Conservation (phyloP, 2,888 invertebrate species). For the Coelogynopora nodosa region DNA sequence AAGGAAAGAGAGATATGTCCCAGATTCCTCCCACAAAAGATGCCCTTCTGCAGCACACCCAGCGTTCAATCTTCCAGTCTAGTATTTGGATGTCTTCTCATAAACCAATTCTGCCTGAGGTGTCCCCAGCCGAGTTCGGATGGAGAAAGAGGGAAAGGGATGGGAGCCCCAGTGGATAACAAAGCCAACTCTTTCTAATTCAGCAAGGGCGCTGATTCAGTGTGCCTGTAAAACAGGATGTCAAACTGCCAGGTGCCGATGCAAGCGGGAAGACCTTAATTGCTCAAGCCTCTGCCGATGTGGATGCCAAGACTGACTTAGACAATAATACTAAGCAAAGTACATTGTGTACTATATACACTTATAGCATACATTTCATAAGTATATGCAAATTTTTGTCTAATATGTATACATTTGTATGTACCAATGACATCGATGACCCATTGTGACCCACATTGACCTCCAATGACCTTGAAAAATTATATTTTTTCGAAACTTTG, state of each 20-base stretch:
- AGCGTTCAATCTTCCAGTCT: slow-evolving; percentile 10
- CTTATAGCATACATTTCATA: too few relatives aligned
- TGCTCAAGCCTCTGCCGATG: slow-evolving; percentile 19
- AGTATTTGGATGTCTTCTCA: not conserved
- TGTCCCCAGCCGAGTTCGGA: not conserved
- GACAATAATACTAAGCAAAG: not conserved
- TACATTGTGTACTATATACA: slow-evolving; percentile 24
- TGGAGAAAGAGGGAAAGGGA: not conserved
- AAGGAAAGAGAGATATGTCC: slow-evolving; percentile 21
- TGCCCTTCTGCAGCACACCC: slow-evolving; percentile 25
- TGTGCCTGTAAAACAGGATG: slow-evolving; percentile 12
- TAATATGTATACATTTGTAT: slow-evolving; percentile 21
- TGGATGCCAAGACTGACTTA: not conserved
- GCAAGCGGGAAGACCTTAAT: slow-evolving; percentile 7
- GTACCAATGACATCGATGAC: too few relatives aligned
- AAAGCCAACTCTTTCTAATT: slow-evolving; percentile 12
- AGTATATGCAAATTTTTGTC: not conserved
- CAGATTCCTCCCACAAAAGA: slow-evolving; percentile 31
- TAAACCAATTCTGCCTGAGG: slow-evolving; percentile 23
- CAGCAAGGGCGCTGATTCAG: slow-evolving; percentile 14
- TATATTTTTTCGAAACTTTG: too few relatives aligned
- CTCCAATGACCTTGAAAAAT: too few relatives aligned
- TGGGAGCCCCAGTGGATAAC: slow-evolving; percentile 8
- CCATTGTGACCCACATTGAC: too few relatives aligned
- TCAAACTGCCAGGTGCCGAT: slow-evolving; percentile 26